Evolutionary conservation across 2,113 vertebrate species (phyloP), one percentile per base, ranked within the genome.

Genomic region (Brevimyrus niger): DNA sequence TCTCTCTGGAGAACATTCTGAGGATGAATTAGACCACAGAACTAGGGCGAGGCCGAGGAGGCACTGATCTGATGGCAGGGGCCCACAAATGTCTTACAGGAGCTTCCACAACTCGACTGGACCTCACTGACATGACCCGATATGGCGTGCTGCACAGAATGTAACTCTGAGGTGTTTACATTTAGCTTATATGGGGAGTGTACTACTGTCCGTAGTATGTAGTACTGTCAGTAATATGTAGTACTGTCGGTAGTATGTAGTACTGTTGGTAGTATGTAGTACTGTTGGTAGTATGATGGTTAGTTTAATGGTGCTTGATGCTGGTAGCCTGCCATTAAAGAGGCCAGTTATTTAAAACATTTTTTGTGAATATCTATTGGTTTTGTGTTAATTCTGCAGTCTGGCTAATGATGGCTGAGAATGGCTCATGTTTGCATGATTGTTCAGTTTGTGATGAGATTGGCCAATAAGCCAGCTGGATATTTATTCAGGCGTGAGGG

Each of bases 11-110:
- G 82, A 23, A 46, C 82, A 8, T 84, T 23, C 19, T 84, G 21
- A 42, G 82, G 38, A n/a, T 84, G 82, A 84, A 84, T 84, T 84
- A 84, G 82, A 84, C 35, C 82, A 84, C 44, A 46, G 82, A 84
- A 84, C 46, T 84, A 84, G 82, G 82, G 38, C 82, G 38, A 47
- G 82, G 82, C 82, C 19, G 82, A 84, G 82, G 23, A 23, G 82
- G 44, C 82, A 15, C 82, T 84, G 38, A 46, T 84, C 82, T 19
- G 82, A 80, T 80, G 21, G 44, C 38, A 46, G 44, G 38, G 42
- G 38, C 44, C 82, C 38, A 23, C 21, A 3, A 84, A 42, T n/a
- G 44, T 42, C 19, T 21, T 84, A 47, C 9, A n/a, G 42, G 44
- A 44, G 82, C 38, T 38, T 10, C 35, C 15, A n/a, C 38, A 80